Evolutionary conservation across 2,113 vertebrate genomes (phyloP), one percentile per base, ranked within the genome.

Genomic region (Amphilophus citrinellus): DNA sequence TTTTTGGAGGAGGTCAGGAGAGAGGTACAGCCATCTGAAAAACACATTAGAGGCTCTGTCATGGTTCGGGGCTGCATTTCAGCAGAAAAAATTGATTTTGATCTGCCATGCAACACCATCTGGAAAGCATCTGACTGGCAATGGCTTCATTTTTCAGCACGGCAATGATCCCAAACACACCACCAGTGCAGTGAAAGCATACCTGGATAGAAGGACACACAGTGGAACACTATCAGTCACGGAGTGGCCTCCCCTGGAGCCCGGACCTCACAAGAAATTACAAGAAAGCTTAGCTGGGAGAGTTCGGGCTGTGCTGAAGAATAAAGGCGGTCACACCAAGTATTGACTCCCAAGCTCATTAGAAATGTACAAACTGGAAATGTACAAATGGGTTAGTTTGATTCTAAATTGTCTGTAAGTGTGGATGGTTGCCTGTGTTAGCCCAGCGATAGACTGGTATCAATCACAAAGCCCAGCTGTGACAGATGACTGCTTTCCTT

Each of bases 51-150:
- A 4, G 44, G 44, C 13, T 47, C 44, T 14, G 44, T 14, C 11
- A 47, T 14, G 44, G 44, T 14, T 47, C 14, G 44, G 44, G 44
- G 1, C 44, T 14, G 44, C 3, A 47, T 14, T 47, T 47, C 13
- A 14, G 44, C 24, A 1, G 1, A 18, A 20, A 30, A 50, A 4
- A 50, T 0, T 10, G 3, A 68, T 47, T 50, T 14, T 71, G 24
- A 50, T 30, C 42, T 71, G 0, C 18, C 9, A 7, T 50, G 24
- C 0, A 71, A 7, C 6, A 0, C 1, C 44, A 71, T 30, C 9
- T 50, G 24, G 9, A 30, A 50, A 71, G 44, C 66, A 71, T 30
- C 9, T 50, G 66, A 17, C 44, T 71, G 6, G 3, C 44, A 50
- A 7, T 24, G 10, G 50, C 24, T 20, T 71, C 8, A 50, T 30